Conservation (phyloP, 35 echinoderm and acorn worm species). For the Heliocidaris tuberculata region DNA sequence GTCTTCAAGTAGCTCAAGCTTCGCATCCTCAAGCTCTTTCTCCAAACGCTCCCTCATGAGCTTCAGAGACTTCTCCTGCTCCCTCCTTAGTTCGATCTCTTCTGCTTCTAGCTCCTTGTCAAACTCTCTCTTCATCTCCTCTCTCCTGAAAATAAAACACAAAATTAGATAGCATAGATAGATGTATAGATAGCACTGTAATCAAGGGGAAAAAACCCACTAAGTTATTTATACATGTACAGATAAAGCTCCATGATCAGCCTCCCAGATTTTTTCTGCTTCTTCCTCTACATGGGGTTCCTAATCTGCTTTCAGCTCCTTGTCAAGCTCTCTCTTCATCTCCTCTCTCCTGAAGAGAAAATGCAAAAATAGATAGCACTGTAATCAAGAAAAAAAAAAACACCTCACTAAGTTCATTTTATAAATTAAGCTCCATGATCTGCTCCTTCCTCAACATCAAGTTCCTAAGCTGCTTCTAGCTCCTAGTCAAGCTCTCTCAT, state of each 20-base stretch:
- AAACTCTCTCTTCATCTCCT: slow-evolving; percentile 18
- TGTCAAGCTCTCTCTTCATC: neutral
- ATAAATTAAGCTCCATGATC: too few relatives aligned
- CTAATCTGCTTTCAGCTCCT: neutral
- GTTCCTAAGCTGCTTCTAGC: neutral
- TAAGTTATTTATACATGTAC: too few relatives aligned
- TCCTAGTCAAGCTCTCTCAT: neutral
- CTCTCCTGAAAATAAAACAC: slow-evolving; percentile 15
- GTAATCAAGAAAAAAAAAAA: too few relatives aligned
- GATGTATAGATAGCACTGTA: neutral
- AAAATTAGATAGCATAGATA: neutral
- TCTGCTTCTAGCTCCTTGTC: slow-evolving; percentile 58
- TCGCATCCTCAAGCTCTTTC: slow-evolving; percentile 90
- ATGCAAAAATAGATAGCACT: neutral
- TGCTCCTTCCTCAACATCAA: too few relatives aligned
- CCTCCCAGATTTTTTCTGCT: too few relatives aligned
- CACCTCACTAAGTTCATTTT: too few relatives aligned
- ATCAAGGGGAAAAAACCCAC: too few relatives aligned
- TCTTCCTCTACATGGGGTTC: too few relatives aligned
- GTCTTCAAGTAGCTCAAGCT: slow-evolving; percentile 85
- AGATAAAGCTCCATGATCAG: too few relatives aligned
- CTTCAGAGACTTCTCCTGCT: slow-evolving; percentile 62
- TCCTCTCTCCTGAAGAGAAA: slow-evolving; percentile 34
- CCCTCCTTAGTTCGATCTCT: slow-evolving; percentile 55
- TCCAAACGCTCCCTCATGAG: slow-evolving; percentile 76